These are phyloP conservation scores for Galerucella calmariensis DNA, from an alignment of 2,888 invertebrate genomes.

Conservation along the genomic window DNA sequence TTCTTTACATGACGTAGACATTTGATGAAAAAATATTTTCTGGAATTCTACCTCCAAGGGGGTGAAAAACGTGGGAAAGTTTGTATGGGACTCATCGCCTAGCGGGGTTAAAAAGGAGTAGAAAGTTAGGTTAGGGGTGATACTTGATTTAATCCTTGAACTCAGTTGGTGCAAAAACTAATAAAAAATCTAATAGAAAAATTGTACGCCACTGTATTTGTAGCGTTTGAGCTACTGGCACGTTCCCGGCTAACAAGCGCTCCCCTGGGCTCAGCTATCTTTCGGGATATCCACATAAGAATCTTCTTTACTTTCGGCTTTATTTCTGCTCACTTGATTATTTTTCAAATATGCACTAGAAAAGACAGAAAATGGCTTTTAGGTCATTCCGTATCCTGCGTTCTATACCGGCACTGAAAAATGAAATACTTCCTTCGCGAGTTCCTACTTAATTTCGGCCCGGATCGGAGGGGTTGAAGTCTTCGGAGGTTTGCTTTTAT, in stretches of 20 bases:
- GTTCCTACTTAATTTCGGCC: conserved; percentile 21
- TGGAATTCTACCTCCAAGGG: too few relatives aligned
- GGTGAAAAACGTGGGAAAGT: too few relatives aligned
- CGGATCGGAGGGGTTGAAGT: neutral
- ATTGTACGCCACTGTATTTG: conserved; percentile 9
- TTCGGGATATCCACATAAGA: conserved; percentile 34
- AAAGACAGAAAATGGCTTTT: conserved; percentile 32
- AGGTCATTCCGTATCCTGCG: conserved; percentile 18
- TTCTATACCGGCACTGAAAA: conserved; percentile 15
- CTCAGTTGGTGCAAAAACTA: too few relatives aligned
- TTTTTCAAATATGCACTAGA: conserved; percentile 37
- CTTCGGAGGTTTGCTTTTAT: conserved; percentile 3
- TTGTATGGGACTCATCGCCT: too few relatives aligned
- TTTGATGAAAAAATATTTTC: too few relatives aligned
- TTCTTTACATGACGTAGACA: too few relatives aligned
- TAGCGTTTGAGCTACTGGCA: conserved; percentile 25
- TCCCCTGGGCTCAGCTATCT: conserved; percentile 34
- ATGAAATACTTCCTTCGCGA: conserved; percentile 28
- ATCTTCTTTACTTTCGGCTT: conserved; percentile 30
- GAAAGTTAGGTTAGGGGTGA: too few relatives aligned
- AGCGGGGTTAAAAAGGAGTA: too few relatives aligned
- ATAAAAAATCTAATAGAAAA: too few relatives aligned
- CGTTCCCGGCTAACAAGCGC: conserved; percentile 37
- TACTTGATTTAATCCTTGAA: too few relatives aligned
- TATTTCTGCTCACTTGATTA: conserved; percentile 34